Base-by-base conservation (phyloP, 2,797 vertebrate genomes). In the Periophthalmus magnuspinnatus region DNA sequence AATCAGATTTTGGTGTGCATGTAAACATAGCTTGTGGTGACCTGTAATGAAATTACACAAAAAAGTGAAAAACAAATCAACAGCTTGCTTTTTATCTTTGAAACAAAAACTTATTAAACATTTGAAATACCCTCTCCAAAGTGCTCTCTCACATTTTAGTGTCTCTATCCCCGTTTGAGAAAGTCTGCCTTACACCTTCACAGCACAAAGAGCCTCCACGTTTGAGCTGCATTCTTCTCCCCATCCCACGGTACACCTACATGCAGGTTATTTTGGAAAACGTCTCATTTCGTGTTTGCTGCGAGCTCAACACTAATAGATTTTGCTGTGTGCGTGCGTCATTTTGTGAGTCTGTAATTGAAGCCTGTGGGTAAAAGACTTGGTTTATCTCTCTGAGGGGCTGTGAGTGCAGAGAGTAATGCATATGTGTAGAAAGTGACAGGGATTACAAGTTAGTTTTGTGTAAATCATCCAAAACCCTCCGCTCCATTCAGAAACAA, bases 401-500 rank as follows among this genome's bases (percentile, higher is more conserved):
- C 63, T 64, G 48, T 55, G 57, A 64, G 75, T 65, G 76, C 83
- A 84, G 82, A 81, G 85, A 84, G 82, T 91, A 80, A 88, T 91
- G 83, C 78, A 83, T 87, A 90, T 67, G 76, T 72, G 72, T 76
- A 75, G 83, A 81, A 88, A 87, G 86, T 86, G 86, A 86, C 71
- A 66, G 68, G 86, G 85, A 90, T 92, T 90, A 88, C 61, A 83
- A 82, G 68, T 41, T 68, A 84, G 77, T 73, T 45, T 69, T 71
- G 67, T 87, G 82, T 85, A 90, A 90, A 83, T 87, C 86, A 89
- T 89, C 87, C 17, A 79, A 75, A 81, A 78, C 64, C 54, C 58
- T 57, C 59, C 58, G 65, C 67, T 60, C 50, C 70, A 74, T 71
- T 67, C 78, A 77, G 19, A 54, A 70, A 80, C 86, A 85, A 75